Conservation (phyloP, 2,888 invertebrate species). For the Tipula helvola region DNA sequence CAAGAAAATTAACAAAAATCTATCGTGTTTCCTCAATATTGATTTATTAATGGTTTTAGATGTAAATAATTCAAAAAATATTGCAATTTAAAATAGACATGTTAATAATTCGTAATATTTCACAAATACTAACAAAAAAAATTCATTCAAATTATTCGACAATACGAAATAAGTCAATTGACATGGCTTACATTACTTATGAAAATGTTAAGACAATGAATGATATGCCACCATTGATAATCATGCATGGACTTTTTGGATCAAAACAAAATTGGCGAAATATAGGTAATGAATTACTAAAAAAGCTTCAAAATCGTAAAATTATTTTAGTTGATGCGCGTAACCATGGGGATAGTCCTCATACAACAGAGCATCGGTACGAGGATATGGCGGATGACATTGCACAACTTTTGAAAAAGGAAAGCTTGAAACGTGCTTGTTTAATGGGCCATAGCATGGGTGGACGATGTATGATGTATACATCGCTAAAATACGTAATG, state of each 20-base stretch:
- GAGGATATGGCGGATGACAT: slow-evolving; percentile 66
- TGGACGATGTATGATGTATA: slow-evolving; percentile 79
- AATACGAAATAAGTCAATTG: slow-evolving; percentile 35
- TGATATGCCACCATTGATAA: slow-evolving; percentile 50
- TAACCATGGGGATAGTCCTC: slow-evolving; percentile 92
- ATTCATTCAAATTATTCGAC: neutral
- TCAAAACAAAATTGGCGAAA: slow-evolving; percentile 79
- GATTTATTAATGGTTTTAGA: too few relatives aligned
- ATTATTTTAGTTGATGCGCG: slow-evolving; percentile 75
- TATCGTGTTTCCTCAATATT: too few relatives aligned
- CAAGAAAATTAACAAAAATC: too few relatives aligned
- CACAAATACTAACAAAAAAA: neutral
- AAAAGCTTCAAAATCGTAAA: slow-evolving; percentile 42
- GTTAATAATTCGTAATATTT: neutral
- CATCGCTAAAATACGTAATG: slow-evolving; percentile 57
- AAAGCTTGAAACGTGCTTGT: slow-evolving; percentile 49
- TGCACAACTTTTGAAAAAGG: slow-evolving; percentile 46
- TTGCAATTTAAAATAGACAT: neutral
- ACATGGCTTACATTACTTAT: slow-evolving; percentile 54
- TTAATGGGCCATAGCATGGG: slow-evolving; percentile 93
- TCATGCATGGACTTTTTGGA: slow-evolving; percentile 80
- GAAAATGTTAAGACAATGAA: slow-evolving; percentile 37
- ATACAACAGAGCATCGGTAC: slow-evolving; percentile 59
- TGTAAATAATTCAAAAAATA: too few relatives aligned
- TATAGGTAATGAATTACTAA: slow-evolving; percentile 54